These are phyloP conservation scores for Mystacornis crossleyi DNA, from an alignment of 2,113 vertebrate species.

Conservation along the genomic window DNA sequence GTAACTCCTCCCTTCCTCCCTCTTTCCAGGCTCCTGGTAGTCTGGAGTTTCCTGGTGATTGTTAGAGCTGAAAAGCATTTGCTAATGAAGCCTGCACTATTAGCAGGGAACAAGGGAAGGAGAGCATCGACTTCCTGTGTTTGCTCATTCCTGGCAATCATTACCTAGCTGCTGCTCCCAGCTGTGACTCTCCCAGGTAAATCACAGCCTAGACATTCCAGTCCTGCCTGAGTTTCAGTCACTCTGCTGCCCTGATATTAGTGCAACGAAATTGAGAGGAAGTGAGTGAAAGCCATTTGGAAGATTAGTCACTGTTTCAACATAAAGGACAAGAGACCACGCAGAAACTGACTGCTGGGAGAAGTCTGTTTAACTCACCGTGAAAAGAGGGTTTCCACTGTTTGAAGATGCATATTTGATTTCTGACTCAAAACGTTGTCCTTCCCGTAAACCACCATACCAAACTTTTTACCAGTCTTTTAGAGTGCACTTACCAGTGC, in stretches of 20 bases:
- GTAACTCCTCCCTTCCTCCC: neutral
- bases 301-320: neutral
- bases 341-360: neutral
- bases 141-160: conserved; percentile 21
- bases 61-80: conserved; percentile 2
- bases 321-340: neutral
- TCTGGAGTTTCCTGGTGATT: conserved; percentile 23
- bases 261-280: neutral
- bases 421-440: neutral
- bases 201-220: neutral
- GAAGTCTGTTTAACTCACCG: neutral
- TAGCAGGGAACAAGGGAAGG: neutral
- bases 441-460: neutral
- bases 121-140: neutral
- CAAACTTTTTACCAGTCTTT: neutral
- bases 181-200: conserved; percentile 4
- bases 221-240: conserved; percentile 8
- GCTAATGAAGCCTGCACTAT: neutral
- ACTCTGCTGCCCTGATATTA: neutral
- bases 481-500: neutral
- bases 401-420: neutral
- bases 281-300: neutral
- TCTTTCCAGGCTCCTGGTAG: neutral
- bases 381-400: neutral
- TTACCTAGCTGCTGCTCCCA: neutral